Evolutionary conservation across 2,797 vertebrate species (phyloP).

Genomic region (Malacoraja senta): DNA sequence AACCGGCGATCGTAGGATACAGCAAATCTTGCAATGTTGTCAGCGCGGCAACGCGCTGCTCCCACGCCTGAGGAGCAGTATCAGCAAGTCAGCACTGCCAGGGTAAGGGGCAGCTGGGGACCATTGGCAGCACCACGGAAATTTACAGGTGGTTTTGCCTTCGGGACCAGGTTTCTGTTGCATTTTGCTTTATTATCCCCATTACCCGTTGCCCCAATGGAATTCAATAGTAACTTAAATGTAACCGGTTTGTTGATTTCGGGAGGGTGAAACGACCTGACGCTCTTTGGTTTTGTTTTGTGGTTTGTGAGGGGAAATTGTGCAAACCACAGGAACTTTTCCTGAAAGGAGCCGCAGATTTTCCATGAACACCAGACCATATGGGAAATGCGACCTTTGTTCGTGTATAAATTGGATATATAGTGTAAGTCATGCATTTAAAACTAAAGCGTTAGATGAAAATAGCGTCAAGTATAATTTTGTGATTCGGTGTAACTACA

Average conservation of each 20-base stretch:
- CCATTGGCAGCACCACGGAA: neutral
- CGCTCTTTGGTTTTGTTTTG: neutral
- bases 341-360: neutral
- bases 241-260: neutral
- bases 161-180: neutral
- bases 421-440: neutral
- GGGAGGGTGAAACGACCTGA: neutral
- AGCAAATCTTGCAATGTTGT: constrained; percentile 50
- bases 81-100: constrained; percentile 46
- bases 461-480: neutral
- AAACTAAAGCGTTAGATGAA: neutral
- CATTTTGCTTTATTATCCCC: neutral
- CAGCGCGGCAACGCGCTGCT: constrained; percentile 50
- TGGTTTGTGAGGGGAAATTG: neutral
- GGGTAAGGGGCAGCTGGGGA: constrained; percentile 52
- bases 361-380: neutral
- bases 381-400: neutral
- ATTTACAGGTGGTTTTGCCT: neutral
- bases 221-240: neutral
- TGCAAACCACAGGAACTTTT: neutral
- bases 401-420: neutral
- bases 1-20: constrained; percentile 37
- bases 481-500: neutral
- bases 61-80: constrained; percentile 51
- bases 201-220: neutral